These are phyloP conservation scores for Wasmannia auropunctata DNA, from an alignment of 1,140 invertebrate species.

Conservation along the genomic window DNA sequence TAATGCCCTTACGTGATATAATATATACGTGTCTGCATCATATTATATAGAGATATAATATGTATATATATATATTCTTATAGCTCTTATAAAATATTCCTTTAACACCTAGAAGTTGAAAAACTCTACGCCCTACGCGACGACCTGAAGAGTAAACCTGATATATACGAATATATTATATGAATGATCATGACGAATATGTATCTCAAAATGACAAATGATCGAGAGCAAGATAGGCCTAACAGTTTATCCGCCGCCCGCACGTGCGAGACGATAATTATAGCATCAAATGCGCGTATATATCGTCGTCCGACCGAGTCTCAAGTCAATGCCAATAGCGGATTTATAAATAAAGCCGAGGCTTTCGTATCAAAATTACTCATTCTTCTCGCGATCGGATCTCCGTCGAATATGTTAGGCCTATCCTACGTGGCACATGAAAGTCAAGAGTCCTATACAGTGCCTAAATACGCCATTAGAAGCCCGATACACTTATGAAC, in stretches of 20 bases:
- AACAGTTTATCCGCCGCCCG: slow-evolving; percentile 35
- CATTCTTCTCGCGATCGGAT: not conserved
- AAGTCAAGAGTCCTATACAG: not conserved
- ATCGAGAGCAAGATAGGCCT: slow-evolving; percentile 57
- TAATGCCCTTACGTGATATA: slow-evolving; percentile 37
- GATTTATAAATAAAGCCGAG: not conserved
- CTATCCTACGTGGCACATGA: slow-evolving; percentile 29
- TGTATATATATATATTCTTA: slow-evolving; percentile 52
- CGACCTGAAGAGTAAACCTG: slow-evolving; percentile 72
- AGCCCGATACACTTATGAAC: not conserved
- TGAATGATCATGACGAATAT: slow-evolving; percentile 74
- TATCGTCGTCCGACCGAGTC: not conserved
- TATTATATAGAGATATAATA: slow-evolving; percentile 53
- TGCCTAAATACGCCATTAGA: not conserved
- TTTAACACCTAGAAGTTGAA: slow-evolving; percentile 81
- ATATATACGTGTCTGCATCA: slow-evolving; percentile 70
- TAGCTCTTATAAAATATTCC: slow-evolving; percentile 77
- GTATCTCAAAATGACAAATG: slow-evolving; percentile 67
- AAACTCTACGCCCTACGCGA: slow-evolving; percentile 77
- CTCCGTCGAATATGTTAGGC: slow-evolving; percentile 3
- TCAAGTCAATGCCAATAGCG: not conserved
- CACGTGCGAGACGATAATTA: slow-evolving; percentile 19
- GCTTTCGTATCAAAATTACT: slow-evolving; percentile 32
- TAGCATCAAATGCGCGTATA: not conserved
- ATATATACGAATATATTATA: slow-evolving; percentile 73